These are phyloP conservation scores for Conchocele bisecta DNA, from an alignment of 2,888 invertebrate genomes.

Conservation along the genomic window DNA sequence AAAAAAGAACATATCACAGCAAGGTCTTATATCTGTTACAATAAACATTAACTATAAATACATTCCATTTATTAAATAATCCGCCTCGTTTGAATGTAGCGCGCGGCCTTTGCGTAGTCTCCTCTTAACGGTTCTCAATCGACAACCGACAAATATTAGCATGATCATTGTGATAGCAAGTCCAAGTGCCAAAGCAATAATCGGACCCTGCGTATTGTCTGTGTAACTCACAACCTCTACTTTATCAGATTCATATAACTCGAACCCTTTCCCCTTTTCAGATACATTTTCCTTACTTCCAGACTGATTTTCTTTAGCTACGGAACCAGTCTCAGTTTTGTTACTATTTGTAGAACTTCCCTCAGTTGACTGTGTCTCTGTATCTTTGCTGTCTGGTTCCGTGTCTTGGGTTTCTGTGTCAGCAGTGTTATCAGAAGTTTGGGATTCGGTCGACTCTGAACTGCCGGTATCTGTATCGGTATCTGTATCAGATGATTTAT, in stretches of 20 bases:
- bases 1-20: too few relatives aligned
- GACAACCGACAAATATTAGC: conserved; percentile 91
- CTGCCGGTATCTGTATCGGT: conserved; percentile 16
- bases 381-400: conserved; percentile 10
- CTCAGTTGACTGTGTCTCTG: conserved; percentile 1
- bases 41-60: conserved; percentile 94
- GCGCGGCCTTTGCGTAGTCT: conserved; percentile 90
- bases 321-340: neutral
- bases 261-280: conserved; percentile 40
- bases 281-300: conserved; percentile 12
- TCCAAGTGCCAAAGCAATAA: conserved; percentile 84
- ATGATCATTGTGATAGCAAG: conserved; percentile 91
- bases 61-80: conserved; percentile 99
- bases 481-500: conserved; percentile 1
- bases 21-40: too few relatives aligned
- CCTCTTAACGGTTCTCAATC: conserved; percentile 89
- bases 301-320: conserved; percentile 6
- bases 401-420: conserved; percentile 5
- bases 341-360: conserved; percentile 17
- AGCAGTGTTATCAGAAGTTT: conserved; percentile 17
- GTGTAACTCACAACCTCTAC: conserved; percentile 65
- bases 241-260: conserved; percentile 35
- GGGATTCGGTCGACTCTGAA: conserved; percentile 3
- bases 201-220: conserved; percentile 75
- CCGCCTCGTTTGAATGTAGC: conserved; percentile 95